These are phyloP conservation scores for Beris morrisii DNA, from an alignment of 2,888 invertebrate genomes.

Conservation along the genomic window DNA sequence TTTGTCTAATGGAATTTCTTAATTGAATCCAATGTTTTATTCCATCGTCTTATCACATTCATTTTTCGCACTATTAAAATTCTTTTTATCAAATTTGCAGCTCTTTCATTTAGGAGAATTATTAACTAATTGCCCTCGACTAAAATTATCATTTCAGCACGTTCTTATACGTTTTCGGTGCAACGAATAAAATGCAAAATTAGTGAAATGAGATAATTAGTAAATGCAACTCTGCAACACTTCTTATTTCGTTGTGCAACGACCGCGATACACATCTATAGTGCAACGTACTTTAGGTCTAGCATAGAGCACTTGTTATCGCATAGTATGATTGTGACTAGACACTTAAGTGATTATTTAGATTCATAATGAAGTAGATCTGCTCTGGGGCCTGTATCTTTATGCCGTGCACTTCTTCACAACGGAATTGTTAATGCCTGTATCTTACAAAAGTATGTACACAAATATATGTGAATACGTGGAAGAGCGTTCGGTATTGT, in stretches of 20 bases:
- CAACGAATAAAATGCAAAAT: slow-evolving; percentile 11
- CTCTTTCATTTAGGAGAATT: slow-evolving; percentile 6
- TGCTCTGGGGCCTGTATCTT: slow-evolving; percentile 3
- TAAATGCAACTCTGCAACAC: slow-evolving; percentile 14
- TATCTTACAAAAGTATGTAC: slow-evolving; percentile 6
- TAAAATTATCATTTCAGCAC: slow-evolving; percentile 16
- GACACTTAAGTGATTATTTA: slow-evolving; percentile 24
- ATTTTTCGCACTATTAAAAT: no score
- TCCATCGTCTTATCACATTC: no score
- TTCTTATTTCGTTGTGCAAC: neutral
- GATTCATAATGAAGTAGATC: slow-evolving; percentile 19
- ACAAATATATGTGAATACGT: neutral
- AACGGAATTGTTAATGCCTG: slow-evolving; percentile 19
- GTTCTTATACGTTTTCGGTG: slow-evolving; percentile 6
- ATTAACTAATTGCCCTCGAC: slow-evolving; percentile 11
- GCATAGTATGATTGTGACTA: neutral
- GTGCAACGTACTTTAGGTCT: no score
- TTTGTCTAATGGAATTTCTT: no score
- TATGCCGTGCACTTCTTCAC: slow-evolving; percentile 1
- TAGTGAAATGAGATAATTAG: slow-evolving; percentile 24
- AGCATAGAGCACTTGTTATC: no score
- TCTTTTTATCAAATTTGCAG: no score
- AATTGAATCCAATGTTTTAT: no score
- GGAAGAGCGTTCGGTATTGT: neutral
- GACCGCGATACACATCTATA: no score